Percentiles rank a stretch among this genome's conserved stretches.
These are phyloP conservation scores for Aegithalos caudatus DNA, from an alignment of 2,113 vertebrate genomes.

Conservation along the genomic window DNA sequence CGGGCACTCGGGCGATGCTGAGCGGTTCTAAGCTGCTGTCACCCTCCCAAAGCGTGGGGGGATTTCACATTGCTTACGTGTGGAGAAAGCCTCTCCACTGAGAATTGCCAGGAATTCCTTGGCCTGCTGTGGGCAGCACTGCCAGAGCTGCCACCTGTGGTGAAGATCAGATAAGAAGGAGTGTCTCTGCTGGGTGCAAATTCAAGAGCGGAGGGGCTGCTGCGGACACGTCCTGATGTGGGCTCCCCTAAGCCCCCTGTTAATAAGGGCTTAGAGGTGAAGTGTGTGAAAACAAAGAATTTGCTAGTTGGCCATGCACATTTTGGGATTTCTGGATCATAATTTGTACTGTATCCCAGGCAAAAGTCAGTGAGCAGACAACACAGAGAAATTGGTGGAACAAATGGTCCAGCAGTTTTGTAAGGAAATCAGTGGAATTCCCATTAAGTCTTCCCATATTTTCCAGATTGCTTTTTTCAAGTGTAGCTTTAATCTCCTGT, in stretches of 20 bases:
- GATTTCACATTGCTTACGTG: not conserved
- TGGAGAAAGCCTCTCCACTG: not conserved
- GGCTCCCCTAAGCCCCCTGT: not conserved
- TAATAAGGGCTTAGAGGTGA: not conserved
- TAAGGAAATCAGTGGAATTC: not conserved
- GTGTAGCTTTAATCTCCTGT: not conserved
- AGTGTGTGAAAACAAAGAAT: not conserved
- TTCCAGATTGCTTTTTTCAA: not conserved
- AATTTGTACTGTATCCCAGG: not conserved
- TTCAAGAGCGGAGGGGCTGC: not conserved
- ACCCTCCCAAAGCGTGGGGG: not conserved
- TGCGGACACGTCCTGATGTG: not conserved
- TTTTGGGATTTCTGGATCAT: not conserved
- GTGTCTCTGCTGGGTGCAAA: not conserved
- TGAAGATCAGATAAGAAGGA: not conserved
- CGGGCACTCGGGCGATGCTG: not conserved
- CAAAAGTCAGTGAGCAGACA: not conserved
- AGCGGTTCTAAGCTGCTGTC: not conserved
- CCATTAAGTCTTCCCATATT: not conserved
- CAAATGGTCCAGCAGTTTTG: not conserved
- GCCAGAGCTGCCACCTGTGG: not conserved
- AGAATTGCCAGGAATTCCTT: conserved; percentile 1
- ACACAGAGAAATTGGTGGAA: not conserved
- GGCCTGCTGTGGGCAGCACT: not conserved
- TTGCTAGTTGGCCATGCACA: not conserved